A percentile compares a stretch with the other conserved stretches of the same genome.
phyloP scores from a whole-genome alignment of 2,113 vertebrate genomes.

The Oceanodroma tethys region DNA sequence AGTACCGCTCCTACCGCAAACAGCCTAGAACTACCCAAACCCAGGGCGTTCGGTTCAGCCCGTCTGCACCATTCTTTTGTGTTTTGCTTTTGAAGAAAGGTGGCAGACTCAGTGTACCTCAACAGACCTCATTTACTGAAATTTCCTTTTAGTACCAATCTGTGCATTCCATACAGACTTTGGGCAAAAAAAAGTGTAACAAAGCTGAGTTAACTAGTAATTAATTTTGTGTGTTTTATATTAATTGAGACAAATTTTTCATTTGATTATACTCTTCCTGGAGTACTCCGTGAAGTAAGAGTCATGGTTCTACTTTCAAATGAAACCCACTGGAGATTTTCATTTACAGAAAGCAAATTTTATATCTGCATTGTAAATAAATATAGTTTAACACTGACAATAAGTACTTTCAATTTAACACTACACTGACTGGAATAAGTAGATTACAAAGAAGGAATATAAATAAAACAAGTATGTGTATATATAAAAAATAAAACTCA shows the following conservation, averaged over 20 bases:
- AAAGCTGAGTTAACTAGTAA: background rate
- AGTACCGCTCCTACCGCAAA: background rate
- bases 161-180: background rate
- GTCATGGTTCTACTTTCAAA: background rate
- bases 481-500: background rate
- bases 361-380: slow-evolving; percentile 1
- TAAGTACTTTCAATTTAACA: background rate
- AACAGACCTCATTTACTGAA: background rate
- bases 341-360: background rate
- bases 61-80: background rate
- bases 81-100: slow-evolving; percentile 5
- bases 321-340: background rate
- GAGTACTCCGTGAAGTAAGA: background rate
- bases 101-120: background rate
- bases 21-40: background rate
- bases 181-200: background rate
- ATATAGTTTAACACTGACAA: background rate
- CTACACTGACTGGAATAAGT: background rate
- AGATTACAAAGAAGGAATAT: background rate
- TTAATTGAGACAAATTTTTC: slow-evolving; percentile 3
- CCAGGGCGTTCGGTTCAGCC: background rate
- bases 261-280: background rate
- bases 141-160: background rate
- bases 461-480: background rate
- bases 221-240: background rate